Evolutionary conservation across 2,797 vertebrate species (phyloP).

Genomic region (Parauchenoglanis ngamensis): DNA sequence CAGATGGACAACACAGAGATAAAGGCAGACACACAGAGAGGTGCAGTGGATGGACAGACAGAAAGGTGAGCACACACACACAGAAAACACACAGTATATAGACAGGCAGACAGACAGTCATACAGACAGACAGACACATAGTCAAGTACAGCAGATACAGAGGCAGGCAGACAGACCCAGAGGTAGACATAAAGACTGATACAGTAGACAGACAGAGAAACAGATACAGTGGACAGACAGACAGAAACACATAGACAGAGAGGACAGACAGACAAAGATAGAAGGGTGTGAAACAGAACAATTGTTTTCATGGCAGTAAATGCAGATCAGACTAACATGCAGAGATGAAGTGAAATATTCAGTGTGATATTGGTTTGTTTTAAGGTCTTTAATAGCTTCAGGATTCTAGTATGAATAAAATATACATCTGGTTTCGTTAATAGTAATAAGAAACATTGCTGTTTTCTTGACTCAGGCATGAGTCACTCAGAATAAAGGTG

Average conservation of each 20-base stretch:
- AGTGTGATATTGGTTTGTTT: not conserved
- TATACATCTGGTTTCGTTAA: not conserved
- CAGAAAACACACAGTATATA: not conserved
- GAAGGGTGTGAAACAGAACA: not conserved
- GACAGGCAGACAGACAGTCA: not conserved
- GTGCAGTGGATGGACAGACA: not conserved
- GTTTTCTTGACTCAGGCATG: not conserved
- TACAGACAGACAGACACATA: not conserved
- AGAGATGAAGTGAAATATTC: not conserved
- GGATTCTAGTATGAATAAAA: not conserved
- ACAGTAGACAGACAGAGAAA: not conserved
- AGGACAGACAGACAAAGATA: not conserved
- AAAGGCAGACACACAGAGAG: not conserved
- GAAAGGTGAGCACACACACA: not conserved
- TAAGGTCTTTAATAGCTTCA: not conserved
- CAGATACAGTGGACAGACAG: too few relatives aligned
- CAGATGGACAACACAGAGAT: not conserved
- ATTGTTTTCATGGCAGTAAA: not conserved
- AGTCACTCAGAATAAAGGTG: conserved; percentile 1
- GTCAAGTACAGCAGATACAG: not conserved
- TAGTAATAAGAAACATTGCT: not conserved
- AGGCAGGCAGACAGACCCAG: not conserved
- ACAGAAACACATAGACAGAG: not conserved
- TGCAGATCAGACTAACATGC: not conserved
- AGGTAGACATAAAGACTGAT: not conserved